Conservation (phyloP, 2,888 invertebrate genomes). For the Pristionchus arcanus region DNA sequence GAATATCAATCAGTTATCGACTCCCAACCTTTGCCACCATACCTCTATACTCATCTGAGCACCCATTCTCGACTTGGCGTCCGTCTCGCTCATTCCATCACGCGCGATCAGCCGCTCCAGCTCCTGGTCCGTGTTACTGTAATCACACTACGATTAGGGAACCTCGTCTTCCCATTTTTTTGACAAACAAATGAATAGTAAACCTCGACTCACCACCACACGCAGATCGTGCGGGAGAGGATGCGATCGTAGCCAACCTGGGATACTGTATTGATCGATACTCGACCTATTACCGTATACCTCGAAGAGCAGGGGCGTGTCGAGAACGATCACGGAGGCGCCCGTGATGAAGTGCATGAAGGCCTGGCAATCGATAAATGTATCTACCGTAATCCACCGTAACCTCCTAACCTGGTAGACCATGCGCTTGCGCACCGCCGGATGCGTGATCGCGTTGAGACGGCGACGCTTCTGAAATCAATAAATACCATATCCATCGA, state of each 20-base stretch:
- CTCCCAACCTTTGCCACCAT: background rate
- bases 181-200: background rate
- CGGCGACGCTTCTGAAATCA: slow-evolving; percentile 66
- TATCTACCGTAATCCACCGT: slow-evolving; percentile 2
- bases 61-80: slow-evolving; percentile 69
- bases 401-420: slow-evolving; percentile 55
- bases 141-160: slow-evolving; percentile 56
- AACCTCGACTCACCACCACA: slow-evolving; percentile 69
- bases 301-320: slow-evolving; percentile 76
- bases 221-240: slow-evolving; percentile 72
- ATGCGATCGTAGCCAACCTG: slow-evolving; percentile 67
- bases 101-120: slow-evolving; percentile 70
- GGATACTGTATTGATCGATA: background rate
- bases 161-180: background rate
- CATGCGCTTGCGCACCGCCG: slow-evolving; percentile 72
- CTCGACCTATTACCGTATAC: slow-evolving; percentile 24
- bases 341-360: slow-evolving; percentile 65
- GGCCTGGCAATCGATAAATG: slow-evolving; percentile 58
- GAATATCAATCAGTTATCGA: background rate
- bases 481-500: background rate
- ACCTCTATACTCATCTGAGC: slow-evolving; percentile 70
- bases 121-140: slow-evolving; percentile 70
- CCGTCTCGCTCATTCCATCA: slow-evolving; percentile 67
- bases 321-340: slow-evolving; percentile 67
- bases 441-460: slow-evolving; percentile 74